These are phyloP conservation scores for Siphonodentalium dalli DNA, from an alignment of 2,888 invertebrate genomes.

Conservation along the genomic window DNA sequence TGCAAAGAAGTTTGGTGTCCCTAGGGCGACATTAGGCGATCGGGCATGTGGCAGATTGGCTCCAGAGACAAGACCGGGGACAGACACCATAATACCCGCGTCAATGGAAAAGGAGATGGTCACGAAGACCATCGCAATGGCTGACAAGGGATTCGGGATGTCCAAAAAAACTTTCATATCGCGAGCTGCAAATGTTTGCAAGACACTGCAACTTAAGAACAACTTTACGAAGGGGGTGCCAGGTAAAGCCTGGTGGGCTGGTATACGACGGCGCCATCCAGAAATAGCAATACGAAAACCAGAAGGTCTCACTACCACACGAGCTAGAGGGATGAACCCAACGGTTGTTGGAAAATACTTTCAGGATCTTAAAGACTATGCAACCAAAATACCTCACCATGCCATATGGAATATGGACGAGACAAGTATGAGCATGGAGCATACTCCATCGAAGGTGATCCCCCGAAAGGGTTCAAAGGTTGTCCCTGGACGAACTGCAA, in stretches of 20 bases:
- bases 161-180: slow-evolving; percentile 2
- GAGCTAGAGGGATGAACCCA: slow-evolving; percentile 24
- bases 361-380: slow-evolving; percentile 7
- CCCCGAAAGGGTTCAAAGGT: slow-evolving; percentile 4
- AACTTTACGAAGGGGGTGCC: slow-evolving; percentile 6
- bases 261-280: slow-evolving; percentile 10
- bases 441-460: slow-evolving; percentile 5
- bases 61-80: neutral
- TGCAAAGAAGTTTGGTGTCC: neutral
- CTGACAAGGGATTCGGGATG: neutral
- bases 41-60: neutral
- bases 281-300: slow-evolving; percentile 20
- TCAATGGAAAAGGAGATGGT: slow-evolving; percentile 1
- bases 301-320: slow-evolving; percentile 11
- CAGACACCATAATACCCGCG: neutral
- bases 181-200: neutral
- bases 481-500: slow-evolving; percentile 7
- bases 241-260: slow-evolving; percentile 26
- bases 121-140: neutral
- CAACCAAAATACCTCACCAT: slow-evolving; percentile 1
- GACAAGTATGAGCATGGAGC: slow-evolving; percentile 16
- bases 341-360: slow-evolving; percentile 15
- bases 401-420: slow-evolving; percentile 23
- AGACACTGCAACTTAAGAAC: neutral
- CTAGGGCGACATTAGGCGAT: neutral